Evolutionary conservation across 2,888 invertebrate genomes (phyloP).

Genomic region (Athalia circularis): DNA sequence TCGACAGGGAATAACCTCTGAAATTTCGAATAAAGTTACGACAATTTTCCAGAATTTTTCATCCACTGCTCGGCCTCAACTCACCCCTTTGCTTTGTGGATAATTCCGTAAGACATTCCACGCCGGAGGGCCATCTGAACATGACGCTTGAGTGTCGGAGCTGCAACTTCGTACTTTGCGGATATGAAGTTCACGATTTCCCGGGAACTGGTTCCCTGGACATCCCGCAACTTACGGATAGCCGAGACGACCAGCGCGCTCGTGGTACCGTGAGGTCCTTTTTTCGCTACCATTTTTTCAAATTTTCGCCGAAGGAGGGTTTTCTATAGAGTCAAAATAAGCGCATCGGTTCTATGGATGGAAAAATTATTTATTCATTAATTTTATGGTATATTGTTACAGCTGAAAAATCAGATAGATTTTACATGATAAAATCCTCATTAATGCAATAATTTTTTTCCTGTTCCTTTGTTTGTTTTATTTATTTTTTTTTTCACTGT

Average conservation of each 20-base stretch:
- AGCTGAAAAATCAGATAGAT: not conserved
- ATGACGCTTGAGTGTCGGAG: conserved; percentile 25
- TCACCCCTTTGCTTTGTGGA: conserved; percentile 34
- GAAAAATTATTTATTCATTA: conserved; percentile 1
- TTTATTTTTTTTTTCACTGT: not conserved
- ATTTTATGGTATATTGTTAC: not conserved
- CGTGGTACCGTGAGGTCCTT: conserved; percentile 23
- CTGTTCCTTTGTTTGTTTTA: no score
- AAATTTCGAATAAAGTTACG: conserved; percentile 67
- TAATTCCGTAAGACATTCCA: conserved; percentile 39
- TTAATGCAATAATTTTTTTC: conserved; percentile 7
- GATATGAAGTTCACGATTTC: conserved; percentile 35
- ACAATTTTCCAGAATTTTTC: not conserved
- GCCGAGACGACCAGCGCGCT: conserved; percentile 29
- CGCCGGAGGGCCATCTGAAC: conserved; percentile 36
- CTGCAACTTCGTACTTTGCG: conserved; percentile 32
- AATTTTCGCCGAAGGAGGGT: not conserved
- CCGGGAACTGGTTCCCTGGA: conserved; percentile 35
- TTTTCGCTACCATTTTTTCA: conserved; percentile 39
- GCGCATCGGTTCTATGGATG: conserved; percentile 17
- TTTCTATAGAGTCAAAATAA: conserved; percentile 2
- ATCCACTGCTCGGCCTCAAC: not conserved
- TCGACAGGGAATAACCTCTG: conserved; percentile 56
- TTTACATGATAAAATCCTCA: conserved; percentile 2
- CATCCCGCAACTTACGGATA: conserved; percentile 38